Evolutionary conservation across 1,140 invertebrate species (phyloP).

Genomic region (Pseudomyrmex dendroicus): DNA sequence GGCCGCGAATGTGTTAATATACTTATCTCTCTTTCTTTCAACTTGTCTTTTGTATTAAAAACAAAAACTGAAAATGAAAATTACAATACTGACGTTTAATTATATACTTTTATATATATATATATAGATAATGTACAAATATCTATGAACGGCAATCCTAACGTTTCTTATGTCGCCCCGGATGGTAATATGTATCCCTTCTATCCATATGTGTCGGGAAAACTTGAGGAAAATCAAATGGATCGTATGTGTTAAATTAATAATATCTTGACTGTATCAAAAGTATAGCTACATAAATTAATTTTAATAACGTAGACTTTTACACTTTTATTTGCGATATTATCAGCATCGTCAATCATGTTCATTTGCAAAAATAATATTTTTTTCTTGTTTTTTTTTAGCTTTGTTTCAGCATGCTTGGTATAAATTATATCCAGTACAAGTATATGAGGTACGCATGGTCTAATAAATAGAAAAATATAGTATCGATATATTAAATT

Average conservation of each 20-base stretch:
- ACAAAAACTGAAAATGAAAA: too few relatives aligned
- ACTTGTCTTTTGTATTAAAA: too few relatives aligned
- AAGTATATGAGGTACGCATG: too few relatives aligned
- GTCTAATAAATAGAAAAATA: too few relatives aligned
- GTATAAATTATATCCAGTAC: too few relatives aligned
- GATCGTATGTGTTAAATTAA: constrained; percentile 78
- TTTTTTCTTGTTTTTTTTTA: constrained; percentile 62
- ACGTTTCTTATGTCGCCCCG: background rate
- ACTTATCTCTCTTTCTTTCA: too few relatives aligned
- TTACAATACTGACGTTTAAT: background rate
- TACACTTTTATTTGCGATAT: constrained; percentile 21
- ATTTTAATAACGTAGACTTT: constrained; percentile 18
- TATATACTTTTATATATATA: background rate
- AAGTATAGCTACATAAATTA: constrained; percentile 85
- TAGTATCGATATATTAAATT: too few relatives aligned
- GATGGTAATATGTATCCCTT: background rate
- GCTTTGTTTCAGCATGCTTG: too few relatives aligned
- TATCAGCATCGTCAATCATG: constrained; percentile 35
- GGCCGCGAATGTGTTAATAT: too few relatives aligned
- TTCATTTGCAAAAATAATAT: background rate
- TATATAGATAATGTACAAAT: constrained; percentile 25
- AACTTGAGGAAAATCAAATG: constrained; percentile 51
- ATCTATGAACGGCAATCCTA: background rate
- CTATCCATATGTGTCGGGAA: constrained; percentile 11
- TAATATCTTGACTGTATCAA: constrained; percentile 78